Base-by-base conservation (phyloP, 2,797 vertebrate species). In the Amazona ochrocephala region DNA sequence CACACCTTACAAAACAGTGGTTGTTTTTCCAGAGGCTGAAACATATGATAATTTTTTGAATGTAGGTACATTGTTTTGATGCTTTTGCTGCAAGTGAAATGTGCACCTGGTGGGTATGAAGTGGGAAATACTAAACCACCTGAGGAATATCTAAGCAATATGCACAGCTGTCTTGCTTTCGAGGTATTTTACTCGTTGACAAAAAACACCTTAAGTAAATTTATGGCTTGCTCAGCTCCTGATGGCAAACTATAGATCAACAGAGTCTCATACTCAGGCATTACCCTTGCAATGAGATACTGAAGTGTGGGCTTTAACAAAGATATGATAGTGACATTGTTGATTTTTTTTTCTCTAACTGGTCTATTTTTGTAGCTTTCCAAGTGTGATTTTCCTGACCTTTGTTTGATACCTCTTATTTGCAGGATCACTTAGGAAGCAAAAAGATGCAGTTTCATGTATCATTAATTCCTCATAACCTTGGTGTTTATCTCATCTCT, bases 381-480 rank as follows among this genome's bases (percentile, higher is more conserved):
- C 24, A 56, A 37, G 7, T 70, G 62, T 73, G 53, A n/a, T 56
- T 76, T 45, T n/a, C 37, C 27, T 4, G 23, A 54, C 44, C 37
- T 74, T 64, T 68, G 14, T 75, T 82, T 83, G 61, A 53, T 53
- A 45, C 8, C 26, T 18, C 34, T 89, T 42, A 45, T 58, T 72
- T 91, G 29, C 39, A 66, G 29, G 62, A 66, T 93, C 44, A 58
- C 58, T 88, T 16, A 18, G 72, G 84, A 89, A 78, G 51, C 50
- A 90, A 84, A 91, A 89, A 73, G 81, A 30, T 67, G 42, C 54
- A 24, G 64, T 83, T 94, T 93, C 78, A 77, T 24, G 65, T 91
- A 14, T 80, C 70, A 72, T 96, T 95, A 93, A 87, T 95, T 89
- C 84, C 74, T 91, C 80, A 68, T 41, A 88, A 75, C 51, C 7